Conservation (phyloP, 2,113 vertebrate genomes). For the Heptranchias perlo region DNA sequence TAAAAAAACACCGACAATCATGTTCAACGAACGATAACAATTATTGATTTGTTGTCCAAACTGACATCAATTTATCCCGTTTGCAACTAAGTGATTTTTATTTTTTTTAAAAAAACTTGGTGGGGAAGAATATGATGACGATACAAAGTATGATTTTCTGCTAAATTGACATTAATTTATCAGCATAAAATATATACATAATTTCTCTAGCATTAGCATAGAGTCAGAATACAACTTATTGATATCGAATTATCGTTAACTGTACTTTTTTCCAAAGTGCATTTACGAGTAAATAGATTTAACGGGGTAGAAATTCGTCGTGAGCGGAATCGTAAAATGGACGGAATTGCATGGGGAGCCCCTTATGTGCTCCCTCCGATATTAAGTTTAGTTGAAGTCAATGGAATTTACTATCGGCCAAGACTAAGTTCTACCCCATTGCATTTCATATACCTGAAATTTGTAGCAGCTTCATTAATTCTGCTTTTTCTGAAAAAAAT, state of each 20-base stretch:
- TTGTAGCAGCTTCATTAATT: neutral
- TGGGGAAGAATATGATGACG: neutral
- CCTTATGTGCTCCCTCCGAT: neutral
- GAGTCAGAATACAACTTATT: no score
- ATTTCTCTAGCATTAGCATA: no score
- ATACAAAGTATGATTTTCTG: neutral
- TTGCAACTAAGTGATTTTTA: neutral
- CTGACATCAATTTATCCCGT: neutral
- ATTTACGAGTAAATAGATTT: neutral
- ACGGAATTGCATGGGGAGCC: neutral
- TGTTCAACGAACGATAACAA: neutral
- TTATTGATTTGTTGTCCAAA: neutral
- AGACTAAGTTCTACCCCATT: neutral
- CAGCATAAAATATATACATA: no score
- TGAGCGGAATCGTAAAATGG: rapidly evolving
- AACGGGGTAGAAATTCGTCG: neutral
- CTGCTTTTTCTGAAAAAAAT: neutral
- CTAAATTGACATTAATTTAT: neutral
- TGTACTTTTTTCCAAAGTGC: neutral
- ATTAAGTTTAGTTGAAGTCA: neutral
- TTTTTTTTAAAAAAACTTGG: no score
- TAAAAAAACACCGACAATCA: neutral
- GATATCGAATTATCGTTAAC: no score
- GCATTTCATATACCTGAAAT: neutral
- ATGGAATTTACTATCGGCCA: neutral